Conservation (phyloP, 2,113 vertebrate species). For the Bubo blakistoni region DNA sequence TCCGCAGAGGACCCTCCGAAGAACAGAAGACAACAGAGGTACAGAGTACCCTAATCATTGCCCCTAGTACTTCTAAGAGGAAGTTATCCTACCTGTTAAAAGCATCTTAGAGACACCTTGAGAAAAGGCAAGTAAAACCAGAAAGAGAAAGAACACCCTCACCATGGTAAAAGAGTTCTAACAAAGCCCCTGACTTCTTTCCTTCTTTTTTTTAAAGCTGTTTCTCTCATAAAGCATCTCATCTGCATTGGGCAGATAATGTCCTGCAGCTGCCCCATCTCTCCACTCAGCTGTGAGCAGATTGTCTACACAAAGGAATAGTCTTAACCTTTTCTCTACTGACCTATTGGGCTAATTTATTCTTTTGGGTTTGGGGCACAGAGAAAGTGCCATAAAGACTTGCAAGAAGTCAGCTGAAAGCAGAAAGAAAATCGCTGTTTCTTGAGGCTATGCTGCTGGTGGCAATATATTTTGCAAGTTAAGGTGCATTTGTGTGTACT, state of each 20-base stretch:
- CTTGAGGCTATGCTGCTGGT: not conserved
- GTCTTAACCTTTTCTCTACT: not conserved
- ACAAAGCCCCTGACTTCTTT: not conserved
- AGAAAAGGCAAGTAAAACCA: not conserved
- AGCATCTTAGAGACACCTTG: not conserved
- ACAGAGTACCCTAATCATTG: not conserved
- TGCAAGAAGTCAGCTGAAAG: not conserved
- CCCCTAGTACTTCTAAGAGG: not conserved
- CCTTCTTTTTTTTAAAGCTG: not conserved
- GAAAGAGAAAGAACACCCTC: not conserved
- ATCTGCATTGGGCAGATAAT: not conserved
- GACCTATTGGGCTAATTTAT: not conserved
- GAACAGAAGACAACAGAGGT: not conserved
- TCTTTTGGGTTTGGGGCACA: not conserved
- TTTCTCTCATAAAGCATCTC: not conserved
- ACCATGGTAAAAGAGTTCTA: not conserved
- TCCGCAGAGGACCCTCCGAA: not conserved
- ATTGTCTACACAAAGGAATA: not conserved
- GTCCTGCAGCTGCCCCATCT: not conserved
- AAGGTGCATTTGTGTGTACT: not conserved
- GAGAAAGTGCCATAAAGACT: not conserved
- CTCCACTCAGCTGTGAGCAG: not conserved
- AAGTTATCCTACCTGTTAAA: not conserved
- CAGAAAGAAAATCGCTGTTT: not conserved
- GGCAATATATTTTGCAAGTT: constrained; percentile 17